A percentile compares a stretch with the other conserved stretches of the same genome.
Conservation (phyloP, 1,140 invertebrate genomes). For the Sipha flava region DNA sequence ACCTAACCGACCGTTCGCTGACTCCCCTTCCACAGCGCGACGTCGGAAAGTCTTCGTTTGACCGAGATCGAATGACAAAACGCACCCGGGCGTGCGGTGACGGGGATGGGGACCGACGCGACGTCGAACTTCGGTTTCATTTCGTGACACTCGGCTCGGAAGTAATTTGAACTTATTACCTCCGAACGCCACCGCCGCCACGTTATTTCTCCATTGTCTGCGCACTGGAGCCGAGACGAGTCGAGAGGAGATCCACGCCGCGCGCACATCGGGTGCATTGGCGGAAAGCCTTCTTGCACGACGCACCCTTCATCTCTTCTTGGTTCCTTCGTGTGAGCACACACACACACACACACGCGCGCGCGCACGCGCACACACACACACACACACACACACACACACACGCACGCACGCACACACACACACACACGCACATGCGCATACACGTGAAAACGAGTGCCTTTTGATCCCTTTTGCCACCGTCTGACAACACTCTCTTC, state of each 20-base stretch:
- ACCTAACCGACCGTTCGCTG: neutral
- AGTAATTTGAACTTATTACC: conserved; percentile 33
- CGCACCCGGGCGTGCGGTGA: neutral
- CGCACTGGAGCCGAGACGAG: neutral
- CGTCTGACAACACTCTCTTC: neutral
- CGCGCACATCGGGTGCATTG: too few species aligned
- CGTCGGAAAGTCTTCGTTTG: neutral
- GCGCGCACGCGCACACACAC: too few species aligned
- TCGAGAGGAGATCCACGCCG: neutral
- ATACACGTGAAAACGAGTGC: too few species aligned
- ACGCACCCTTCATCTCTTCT: too few species aligned
- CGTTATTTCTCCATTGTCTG: conserved; percentile 26
- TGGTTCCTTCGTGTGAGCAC: too few species aligned
- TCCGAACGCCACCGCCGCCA: neutral
- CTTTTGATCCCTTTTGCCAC: too few species aligned
- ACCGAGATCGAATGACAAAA: conserved; percentile 16
- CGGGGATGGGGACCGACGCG: neutral
- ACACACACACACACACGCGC: too few species aligned
- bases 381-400: too few species aligned
- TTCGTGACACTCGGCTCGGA: conserved; percentile 27
- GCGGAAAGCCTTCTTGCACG: too few species aligned
- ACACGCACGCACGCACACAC: too few species aligned
- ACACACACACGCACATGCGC: too few species aligned
- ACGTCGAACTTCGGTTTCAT: conserved; percentile 27
- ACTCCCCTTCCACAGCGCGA: neutral